These are phyloP conservation scores for Patagioenas fasciata DNA, from an alignment of 2,113 vertebrate genomes.

Conservation along the genomic window DNA sequence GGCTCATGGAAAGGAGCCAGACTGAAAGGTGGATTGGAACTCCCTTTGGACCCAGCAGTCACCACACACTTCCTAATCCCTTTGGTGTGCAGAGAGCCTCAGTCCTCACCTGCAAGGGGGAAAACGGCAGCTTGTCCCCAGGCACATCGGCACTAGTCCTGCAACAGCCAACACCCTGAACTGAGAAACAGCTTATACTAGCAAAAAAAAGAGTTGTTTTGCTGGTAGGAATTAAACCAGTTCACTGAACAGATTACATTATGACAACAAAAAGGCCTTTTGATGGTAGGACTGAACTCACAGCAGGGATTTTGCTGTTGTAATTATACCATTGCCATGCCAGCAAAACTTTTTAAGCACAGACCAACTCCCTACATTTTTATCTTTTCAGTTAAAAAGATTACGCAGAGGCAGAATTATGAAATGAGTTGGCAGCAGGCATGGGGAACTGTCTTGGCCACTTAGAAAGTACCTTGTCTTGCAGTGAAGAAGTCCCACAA, in stretches of 20 bases:
- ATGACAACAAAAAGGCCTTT: conserved; percentile 51
- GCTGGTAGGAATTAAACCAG: conserved; percentile 51
- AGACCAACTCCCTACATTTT: conserved; percentile 12
- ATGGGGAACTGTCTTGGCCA: not conserved
- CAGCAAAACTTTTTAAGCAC: conserved; percentile 15
- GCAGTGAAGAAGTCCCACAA: not conserved
- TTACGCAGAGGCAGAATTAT: conserved; percentile 9
- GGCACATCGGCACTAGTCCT: not conserved
- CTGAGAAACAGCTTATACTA: conserved; percentile 29
- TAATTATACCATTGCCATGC: conserved; percentile 20
- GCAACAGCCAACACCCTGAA: not conserved
- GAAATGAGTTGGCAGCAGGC: not conserved
- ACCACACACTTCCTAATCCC: not conserved
- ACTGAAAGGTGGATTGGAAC: not conserved
- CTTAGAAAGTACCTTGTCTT: not conserved
- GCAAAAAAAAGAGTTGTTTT: conserved; percentile 30
- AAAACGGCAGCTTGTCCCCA: not conserved
- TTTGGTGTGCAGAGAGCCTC: not conserved
- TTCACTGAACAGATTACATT: conserved; percentile 35
- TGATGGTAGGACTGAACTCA: conserved; percentile 46
- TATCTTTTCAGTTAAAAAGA: conserved; percentile 30
- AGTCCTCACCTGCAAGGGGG: not conserved
- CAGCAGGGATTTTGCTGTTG: conserved; percentile 6
- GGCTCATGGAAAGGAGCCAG: not conserved
- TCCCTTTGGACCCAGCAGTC: not conserved